Conservation (phyloP, 2,888 invertebrate genomes). For the Adelognathus sp. region DNA sequence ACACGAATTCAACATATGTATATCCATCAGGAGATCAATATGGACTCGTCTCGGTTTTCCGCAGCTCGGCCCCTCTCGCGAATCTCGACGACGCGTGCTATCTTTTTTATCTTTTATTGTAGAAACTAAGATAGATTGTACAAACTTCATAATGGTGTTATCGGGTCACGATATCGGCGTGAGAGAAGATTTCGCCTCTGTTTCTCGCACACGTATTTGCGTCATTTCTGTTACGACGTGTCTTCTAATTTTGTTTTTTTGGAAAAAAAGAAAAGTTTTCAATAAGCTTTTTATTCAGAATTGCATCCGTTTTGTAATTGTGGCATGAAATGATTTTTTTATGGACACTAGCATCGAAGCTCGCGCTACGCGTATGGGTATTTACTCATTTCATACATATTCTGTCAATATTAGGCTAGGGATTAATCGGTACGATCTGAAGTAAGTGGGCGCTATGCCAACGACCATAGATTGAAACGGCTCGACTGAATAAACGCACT, state of each 20-base stretch:
- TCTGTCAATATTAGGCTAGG: too few relatives aligned
- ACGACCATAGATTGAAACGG: too few relatives aligned
- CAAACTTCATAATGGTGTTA: constrained; percentile 43
- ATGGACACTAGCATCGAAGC: too few relatives aligned
- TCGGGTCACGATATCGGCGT: constrained; percentile 44
- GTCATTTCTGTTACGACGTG: background rate
- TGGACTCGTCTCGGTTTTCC: background rate
- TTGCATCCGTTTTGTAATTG: too few relatives aligned
- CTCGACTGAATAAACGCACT: too few relatives aligned
- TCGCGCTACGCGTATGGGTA: too few relatives aligned
- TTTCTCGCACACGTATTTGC: background rate
- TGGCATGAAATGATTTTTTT: too few relatives aligned
- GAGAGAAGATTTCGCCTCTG: constrained; percentile 14
- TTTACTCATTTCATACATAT: too few relatives aligned
- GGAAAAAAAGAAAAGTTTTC: background rate
- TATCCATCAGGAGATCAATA: background rate
- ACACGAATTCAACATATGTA: background rate
- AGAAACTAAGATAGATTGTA: constrained; percentile 27
- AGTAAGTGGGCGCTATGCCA: too few relatives aligned
- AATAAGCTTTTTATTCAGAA: background rate
- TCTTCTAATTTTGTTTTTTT: background rate
- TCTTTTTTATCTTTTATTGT: background rate
- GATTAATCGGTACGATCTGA: too few relatives aligned
- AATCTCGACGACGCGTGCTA: constrained; percentile 20
- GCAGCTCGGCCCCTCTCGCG: background rate